These are phyloP conservation scores for Enoplosus armatus DNA, from an alignment of 2,797 vertebrate species.

Conservation along the genomic window DNA sequence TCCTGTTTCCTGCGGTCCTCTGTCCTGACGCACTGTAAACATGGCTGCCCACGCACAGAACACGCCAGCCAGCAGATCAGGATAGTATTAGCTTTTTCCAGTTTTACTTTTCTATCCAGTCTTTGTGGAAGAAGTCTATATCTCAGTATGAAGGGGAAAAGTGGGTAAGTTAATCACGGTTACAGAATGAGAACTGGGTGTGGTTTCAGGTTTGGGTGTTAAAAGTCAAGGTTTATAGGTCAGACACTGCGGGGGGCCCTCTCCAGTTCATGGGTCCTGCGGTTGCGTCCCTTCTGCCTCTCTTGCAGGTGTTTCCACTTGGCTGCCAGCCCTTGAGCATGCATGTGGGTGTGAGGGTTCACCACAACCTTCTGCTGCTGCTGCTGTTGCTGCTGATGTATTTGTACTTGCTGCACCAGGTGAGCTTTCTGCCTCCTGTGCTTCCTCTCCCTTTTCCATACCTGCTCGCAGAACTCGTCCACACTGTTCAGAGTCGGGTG, in stretches of 20 bases:
- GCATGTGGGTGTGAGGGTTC: slow-evolving; percentile 69
- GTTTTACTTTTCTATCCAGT: slow-evolving; percentile 86
- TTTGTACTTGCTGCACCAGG: slow-evolving; percentile 78
- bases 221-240: slow-evolving; percentile 70
- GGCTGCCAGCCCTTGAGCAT: slow-evolving; percentile 80
- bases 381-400: slow-evolving; percentile 72
- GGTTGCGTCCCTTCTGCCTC: slow-evolving; percentile 97
- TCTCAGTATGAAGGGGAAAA: slow-evolving; percentile 66
- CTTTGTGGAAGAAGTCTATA: slow-evolving; percentile 84
- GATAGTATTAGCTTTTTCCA: slow-evolving; percentile 89
- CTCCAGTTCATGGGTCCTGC: slow-evolving; percentile 99
- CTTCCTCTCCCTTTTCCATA: slow-evolving; percentile 97
- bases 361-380: slow-evolving; percentile 67
- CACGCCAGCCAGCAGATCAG: slow-evolving; percentile 74
- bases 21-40: slow-evolving; percentile 86
- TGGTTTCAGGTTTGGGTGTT: slow-evolving; percentile 48
- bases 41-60: slow-evolving; percentile 88
- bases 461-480: slow-evolving; percentile 99
- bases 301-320: slow-evolving; percentile 99
- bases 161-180: slow-evolving; percentile 47
- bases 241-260: slow-evolving; percentile 98
- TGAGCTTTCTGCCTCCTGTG: slow-evolving; percentile 92
- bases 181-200: slow-evolving; percentile 64
- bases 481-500: slow-evolving; percentile 96
- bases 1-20: slow-evolving; percentile 70